Evolutionary conservation across 1,140 invertebrate genomes (phyloP).

Genomic region (Lordiphosa clarofinis): DNA sequence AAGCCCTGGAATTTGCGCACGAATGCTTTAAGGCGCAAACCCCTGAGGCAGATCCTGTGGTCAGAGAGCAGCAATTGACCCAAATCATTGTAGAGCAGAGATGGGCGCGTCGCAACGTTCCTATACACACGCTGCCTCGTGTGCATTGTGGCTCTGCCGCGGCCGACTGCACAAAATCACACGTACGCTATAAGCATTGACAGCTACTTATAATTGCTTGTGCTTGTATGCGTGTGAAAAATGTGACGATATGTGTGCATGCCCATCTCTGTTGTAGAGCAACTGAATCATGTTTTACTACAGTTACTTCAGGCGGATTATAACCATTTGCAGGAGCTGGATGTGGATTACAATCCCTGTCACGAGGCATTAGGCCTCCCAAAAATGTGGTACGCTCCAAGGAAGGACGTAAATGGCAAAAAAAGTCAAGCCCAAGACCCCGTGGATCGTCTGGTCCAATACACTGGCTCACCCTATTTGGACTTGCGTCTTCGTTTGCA

Average conservation of each 20-base stretch:
- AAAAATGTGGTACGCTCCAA: conserved; percentile 78
- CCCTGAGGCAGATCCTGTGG: conserved; percentile 42
- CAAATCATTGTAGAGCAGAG: conserved; percentile 82
- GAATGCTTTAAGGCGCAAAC: conserved; percentile 44
- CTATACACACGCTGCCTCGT: too few relatives aligned
- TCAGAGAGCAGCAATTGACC: conserved; percentile 45
- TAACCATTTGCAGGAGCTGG: conserved; percentile 83
- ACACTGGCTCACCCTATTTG: conserved; percentile 83
- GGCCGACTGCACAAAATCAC: too few relatives aligned
- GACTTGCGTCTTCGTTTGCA: conserved; percentile 84
- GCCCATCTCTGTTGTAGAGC: too few relatives aligned
- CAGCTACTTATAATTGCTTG: too few relatives aligned
- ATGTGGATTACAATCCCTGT: conserved; percentile 87
- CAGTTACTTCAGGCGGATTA: conserved; percentile 81
- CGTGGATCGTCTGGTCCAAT: conserved; percentile 85
- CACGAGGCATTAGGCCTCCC: conserved; percentile 85
- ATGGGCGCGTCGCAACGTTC: too few relatives aligned
- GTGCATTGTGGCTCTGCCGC: too few relatives aligned
- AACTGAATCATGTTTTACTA: conserved; percentile 85
- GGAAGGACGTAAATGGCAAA: conserved; percentile 66
- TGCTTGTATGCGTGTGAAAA: too few relatives aligned
- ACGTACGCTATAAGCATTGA: too few relatives aligned
- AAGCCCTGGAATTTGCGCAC: conserved; percentile 54
- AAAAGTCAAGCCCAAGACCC: conserved; percentile 81
- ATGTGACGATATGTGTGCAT: too few relatives aligned